A percentile compares a stretch with the other conserved stretches of the same genome.
Evolutionary conservation across 2,888 invertebrate species (phyloP).

Genomic region (Helleia helle): DNA sequence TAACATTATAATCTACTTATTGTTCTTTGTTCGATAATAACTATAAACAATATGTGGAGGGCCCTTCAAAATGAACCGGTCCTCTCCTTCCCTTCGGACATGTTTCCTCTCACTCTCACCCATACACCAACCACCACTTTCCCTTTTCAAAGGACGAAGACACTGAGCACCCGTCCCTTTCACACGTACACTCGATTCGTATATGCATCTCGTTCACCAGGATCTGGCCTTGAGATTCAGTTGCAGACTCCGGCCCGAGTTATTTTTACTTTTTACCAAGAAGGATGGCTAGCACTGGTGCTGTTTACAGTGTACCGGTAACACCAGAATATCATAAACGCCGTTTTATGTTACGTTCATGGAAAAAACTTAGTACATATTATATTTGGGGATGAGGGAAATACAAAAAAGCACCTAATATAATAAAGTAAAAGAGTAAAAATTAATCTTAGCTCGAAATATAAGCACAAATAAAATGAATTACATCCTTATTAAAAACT

Average conservation of each 20-base stretch:
- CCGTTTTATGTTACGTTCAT: too few relatives aligned
- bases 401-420: too few relatives aligned
- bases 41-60: constrained; percentile 41
- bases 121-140: constrained; percentile 62
- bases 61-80: constrained; percentile 73
- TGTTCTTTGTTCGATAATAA: not conserved
- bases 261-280: constrained; percentile 71
- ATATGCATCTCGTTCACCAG: constrained; percentile 41
- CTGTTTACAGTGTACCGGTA: constrained; percentile 21
- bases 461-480: too few relatives aligned
- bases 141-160: constrained; percentile 74
- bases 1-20: too few relatives aligned
- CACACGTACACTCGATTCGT: constrained; percentile 6
- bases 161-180: constrained; percentile 36
- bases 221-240: constrained; percentile 69
- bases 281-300: constrained; percentile 66
- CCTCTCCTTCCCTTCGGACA: constrained; percentile 47
- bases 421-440: too few relatives aligned
- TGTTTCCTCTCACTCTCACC: constrained; percentile 71
- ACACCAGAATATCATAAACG: constrained; percentile 9
- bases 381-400: too few relatives aligned
- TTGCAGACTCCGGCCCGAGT: constrained; percentile 57
- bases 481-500: too few relatives aligned
- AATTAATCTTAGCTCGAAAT: too few relatives aligned
- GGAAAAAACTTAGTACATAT: too few relatives aligned